Conservation (phyloP, 2,113 vertebrate species). For the Sorex araneus region DNA sequence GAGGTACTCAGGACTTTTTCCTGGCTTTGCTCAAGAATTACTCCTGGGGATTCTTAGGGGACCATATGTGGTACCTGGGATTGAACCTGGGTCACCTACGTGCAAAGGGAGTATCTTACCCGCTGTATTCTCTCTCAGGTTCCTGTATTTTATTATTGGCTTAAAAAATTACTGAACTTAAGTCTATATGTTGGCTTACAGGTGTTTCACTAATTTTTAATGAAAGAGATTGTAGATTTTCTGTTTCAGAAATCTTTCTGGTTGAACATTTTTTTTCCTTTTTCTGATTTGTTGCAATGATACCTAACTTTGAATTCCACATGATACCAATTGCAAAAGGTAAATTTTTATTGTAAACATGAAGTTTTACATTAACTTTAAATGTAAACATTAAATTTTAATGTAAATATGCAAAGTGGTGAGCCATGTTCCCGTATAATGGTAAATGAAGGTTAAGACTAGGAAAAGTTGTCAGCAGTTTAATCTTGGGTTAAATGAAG, state of each 20-base stretch:
- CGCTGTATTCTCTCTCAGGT: too few species aligned
- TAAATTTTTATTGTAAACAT: neutral
- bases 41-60: too few species aligned
- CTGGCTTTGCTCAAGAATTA: too few species aligned
- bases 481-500: constrained; percentile 38
- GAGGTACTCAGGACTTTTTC: too few species aligned
- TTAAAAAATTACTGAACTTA: constrained; percentile 36
- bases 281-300: constrained; percentile 54
- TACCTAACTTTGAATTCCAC: constrained; percentile 35
- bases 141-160: neutral
- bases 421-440: neutral
- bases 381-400: neutral
- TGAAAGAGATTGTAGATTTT: constrained; percentile 48
- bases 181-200: neutral
- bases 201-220: constrained; percentile 28
- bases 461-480: neutral
- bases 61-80: too few species aligned
- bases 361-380: neutral
- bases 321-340: neutral
- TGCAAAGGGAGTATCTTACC: too few species aligned
- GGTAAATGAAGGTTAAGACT: neutral
- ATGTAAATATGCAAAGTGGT: neutral
- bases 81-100: too few species aligned
- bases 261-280: constrained; percentile 43
- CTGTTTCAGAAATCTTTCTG: neutral